These are phyloP conservation scores for Drosophila ficusphila DNA, from an alignment of 1,140 invertebrate genomes.

Conservation along the genomic window DNA sequence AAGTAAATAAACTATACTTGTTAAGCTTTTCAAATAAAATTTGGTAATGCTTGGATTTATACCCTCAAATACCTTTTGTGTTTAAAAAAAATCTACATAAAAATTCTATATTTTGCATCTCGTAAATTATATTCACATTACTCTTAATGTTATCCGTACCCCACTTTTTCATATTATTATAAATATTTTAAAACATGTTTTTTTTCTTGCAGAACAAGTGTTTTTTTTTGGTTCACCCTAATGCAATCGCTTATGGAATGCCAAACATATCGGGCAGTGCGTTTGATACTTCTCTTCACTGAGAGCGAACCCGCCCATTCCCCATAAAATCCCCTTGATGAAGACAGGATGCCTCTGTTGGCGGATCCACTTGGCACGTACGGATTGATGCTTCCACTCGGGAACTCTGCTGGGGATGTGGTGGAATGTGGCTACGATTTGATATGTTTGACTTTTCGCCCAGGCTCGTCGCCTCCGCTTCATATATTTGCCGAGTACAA, in stretches of 20 bases:
- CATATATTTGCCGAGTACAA: constrained; percentile 42
- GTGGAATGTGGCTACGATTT: constrained; percentile 24
- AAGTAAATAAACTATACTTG: too few species aligned
- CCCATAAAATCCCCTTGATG: background rate
- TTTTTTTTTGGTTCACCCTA: background rate
- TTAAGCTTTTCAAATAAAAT: too few species aligned
- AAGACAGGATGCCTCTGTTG: constrained; percentile 6
- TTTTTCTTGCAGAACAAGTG: too few species aligned
- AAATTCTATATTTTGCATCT: too few species aligned
- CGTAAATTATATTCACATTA: too few species aligned
- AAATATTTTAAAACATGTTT: too few species aligned
- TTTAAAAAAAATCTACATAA: too few species aligned
- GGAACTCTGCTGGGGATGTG: constrained; percentile 26
- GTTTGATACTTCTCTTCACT: constrained; percentile 11
- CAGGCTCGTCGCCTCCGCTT: constrained; percentile 18
- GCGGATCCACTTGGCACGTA: constrained; percentile 47
- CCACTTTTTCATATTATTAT: background rate
- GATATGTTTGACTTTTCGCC: constrained; percentile 54
- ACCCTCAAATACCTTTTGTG: too few species aligned
- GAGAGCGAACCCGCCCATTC: background rate
- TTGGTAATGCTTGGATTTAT: too few species aligned
- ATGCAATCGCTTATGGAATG: constrained; percentile 20
- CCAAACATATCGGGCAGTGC: constrained; percentile 33
- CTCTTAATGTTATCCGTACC: too few species aligned
- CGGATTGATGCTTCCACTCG: constrained; percentile 23